phyloP scores from a whole-genome alignment of 2,888 invertebrate genomes.

The Camptogramma bilineatum region DNA sequence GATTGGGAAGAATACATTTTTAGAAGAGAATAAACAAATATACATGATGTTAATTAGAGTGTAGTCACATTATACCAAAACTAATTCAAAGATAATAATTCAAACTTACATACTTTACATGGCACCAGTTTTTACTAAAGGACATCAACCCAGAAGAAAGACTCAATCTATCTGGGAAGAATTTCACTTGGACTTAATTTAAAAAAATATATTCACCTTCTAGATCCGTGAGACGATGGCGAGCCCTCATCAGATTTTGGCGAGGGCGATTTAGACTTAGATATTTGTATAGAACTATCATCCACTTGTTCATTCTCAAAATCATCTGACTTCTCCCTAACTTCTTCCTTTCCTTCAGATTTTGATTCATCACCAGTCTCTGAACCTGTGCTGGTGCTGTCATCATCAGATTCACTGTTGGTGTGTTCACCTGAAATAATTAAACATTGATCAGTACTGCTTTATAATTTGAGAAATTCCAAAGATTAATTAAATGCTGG shows the following conservation, averaged over 20 bases:
- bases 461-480: background rate
- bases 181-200: background rate
- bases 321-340: constrained; percentile 62
- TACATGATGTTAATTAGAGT: background rate
- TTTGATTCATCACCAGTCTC: constrained; percentile 76
- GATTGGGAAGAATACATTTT: constrained; percentile 11
- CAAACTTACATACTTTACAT: background rate
- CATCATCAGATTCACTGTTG: constrained; percentile 81
- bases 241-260: constrained; percentile 65
- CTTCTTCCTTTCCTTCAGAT: constrained; percentile 65
- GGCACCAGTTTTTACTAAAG: too few relatives aligned
- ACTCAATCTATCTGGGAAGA: too few relatives aligned
- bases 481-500: background rate
- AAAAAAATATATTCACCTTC: constrained; percentile 56
- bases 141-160: too few relatives aligned
- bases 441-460: constrained; percentile 17
- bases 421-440: constrained; percentile 76
- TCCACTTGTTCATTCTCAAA: constrained; percentile 71
- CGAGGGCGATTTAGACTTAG: constrained; percentile 71
- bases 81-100: too few relatives aligned
- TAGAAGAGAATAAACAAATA: background rate
- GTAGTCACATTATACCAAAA: too few relatives aligned
- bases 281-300: constrained; percentile 59
- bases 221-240: constrained; percentile 71
- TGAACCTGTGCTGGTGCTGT: constrained; percentile 71